These are phyloP conservation scores for Trichosurus vulpecula DNA, from an alignment of 2,797 vertebrate genomes.

Conservation along the genomic window DNA sequence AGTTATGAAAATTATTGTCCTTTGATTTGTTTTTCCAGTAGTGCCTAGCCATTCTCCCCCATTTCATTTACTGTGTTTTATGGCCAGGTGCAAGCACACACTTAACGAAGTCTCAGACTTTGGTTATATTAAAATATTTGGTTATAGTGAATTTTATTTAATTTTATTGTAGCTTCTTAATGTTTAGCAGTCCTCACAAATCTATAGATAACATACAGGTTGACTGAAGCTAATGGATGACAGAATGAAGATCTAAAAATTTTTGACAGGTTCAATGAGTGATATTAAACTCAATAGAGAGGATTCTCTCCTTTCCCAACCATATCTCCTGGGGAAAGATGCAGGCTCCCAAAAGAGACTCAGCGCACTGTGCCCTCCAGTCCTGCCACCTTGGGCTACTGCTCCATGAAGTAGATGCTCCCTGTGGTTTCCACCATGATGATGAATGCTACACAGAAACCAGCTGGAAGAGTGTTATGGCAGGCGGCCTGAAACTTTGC, in stretches of 20 bases:
- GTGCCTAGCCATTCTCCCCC: background rate
- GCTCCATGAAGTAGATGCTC: background rate
- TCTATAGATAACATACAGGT: background rate
- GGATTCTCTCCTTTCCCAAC: background rate
- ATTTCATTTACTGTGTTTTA: background rate
- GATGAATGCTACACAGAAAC: background rate
- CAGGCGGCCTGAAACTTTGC: slow-evolving; percentile 93
- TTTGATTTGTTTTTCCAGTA: background rate
- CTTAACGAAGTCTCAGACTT: background rate
- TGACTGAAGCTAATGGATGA: background rate
- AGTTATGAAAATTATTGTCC: background rate
- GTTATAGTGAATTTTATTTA: too few relatives aligned
- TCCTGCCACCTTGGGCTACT: background rate
- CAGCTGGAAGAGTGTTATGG: slow-evolving; percentile 86
- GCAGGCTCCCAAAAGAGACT: background rate
- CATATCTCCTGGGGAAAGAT: background rate
- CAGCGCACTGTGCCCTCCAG: background rate
- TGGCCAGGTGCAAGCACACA: background rate
- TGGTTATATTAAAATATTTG: too few relatives aligned
- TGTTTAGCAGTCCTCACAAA: background rate
- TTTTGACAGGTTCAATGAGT: background rate
- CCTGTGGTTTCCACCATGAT: background rate
- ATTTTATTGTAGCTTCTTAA: background rate
- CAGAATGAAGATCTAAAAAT: background rate
- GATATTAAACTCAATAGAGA: background rate